Evolutionary conservation across 2,113 vertebrate genomes (phyloP).

Genomic region (mouse (Mus musculus)): GRCm39 chr3:48789501-48790000

Average conservation of each 20-base stretch:
- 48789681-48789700: neutral
- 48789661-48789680: neutral
- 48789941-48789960: neutral
- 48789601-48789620: neutral
- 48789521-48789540: neutral
- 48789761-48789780: neutral
- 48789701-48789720: neutral
- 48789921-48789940: neutral
- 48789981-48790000: no score
- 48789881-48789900: neutral
- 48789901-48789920: neutral
- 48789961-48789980: no score
- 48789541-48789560: no score
- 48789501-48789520: neutral
- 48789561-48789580: neutral
- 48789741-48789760: neutral
- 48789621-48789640: neutral
- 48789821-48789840: neutral
- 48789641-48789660: neutral
- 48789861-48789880: neutral
- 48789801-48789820: neutral
- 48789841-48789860: neutral
- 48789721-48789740: neutral
- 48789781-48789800: neutral
- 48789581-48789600: neutral